Evolutionary conservation across 2,797 vertebrate genomes (phyloP), one percentile per base, ranked within the genome.

Genomic region (Clamator glandarius): DNA sequence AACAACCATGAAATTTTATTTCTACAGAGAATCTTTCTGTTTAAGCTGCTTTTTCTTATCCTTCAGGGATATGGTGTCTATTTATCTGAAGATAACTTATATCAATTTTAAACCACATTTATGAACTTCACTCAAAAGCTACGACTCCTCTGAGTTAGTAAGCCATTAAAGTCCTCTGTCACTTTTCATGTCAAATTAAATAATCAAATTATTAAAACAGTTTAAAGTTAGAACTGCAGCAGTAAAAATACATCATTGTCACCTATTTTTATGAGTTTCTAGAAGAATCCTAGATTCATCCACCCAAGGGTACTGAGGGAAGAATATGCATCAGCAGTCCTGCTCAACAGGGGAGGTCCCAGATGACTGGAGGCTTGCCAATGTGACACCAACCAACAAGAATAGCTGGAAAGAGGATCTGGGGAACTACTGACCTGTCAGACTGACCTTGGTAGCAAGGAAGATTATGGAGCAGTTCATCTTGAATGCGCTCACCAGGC

Each of bases 131-230:
- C 67, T 70, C 57, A 59, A 72, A 91, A 95, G n/a, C 84, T 26
- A 92, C 61, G 75, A 84, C 26, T 92, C 78, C 72, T 66, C 77
- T 62, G 93, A 94, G 93, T 91, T 85, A 78, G 79, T 75, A 94
- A 96, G 79, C 79, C 79, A 90, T 70, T 73, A 68, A 76, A 92
- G 51, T 31, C 52, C 80, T 90, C 89, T 90, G 52, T 44, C 81
- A 63, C 55, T 92, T 81, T 92, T 95, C 75, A 87, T 46, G n/a
- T 87, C 75, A 69, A 92, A 72, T 92, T 90, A 92, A 72, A 91
- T 93, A 94, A 97, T 92, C 87, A 95, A 74, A 91, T 69, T 52
- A 93, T 95, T 90, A 92, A 90, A 93, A 87, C 31, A 92, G 61
- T 75, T 48, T 55, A 50, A 94, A 94, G 52, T 93, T 83, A 79